These are phyloP conservation scores for Centropyge bicolor DNA, from an alignment of 2,797 vertebrate species.

Conservation along the genomic window DNA sequence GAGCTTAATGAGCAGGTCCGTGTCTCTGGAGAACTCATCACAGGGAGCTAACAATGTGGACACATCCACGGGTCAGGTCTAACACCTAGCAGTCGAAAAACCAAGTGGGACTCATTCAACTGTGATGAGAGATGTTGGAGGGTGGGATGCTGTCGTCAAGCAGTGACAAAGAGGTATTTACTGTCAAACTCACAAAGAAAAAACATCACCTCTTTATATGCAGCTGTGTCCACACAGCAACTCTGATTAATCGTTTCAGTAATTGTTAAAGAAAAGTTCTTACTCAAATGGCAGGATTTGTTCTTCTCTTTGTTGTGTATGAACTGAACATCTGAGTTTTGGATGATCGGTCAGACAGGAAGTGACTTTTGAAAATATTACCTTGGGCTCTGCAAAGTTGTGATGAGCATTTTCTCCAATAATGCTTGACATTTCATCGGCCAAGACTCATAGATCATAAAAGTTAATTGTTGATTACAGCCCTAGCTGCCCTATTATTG, in stretches of 20 bases:
- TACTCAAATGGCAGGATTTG: neutral
- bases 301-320: neutral
- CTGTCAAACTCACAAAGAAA: neutral
- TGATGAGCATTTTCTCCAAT: neutral
- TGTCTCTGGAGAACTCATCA: conserved; percentile 49
- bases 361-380: neutral
- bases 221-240: neutral
- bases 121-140: neutral
- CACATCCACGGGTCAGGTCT: conserved; percentile 43
- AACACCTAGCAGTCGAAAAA: conserved; percentile 2
- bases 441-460: too few species aligned
- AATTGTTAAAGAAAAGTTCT: neutral
- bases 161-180: neutral
- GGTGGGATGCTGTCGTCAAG: conserved; percentile 4
- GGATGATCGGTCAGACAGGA: neutral
- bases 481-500: too few species aligned
- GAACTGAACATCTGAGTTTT: neutral
- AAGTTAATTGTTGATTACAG: too few species aligned
- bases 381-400: neutral
- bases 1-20: conserved; percentile 49
- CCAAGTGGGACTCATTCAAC: conserved; percentile 14
- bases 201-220: neutral
- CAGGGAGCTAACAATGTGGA: conserved; percentile 50
- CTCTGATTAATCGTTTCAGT: neutral
- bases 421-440: neutral